Evolutionary conservation across 1,140 invertebrate species (phyloP).

Genomic region (Aradophagus sp.): DNA sequence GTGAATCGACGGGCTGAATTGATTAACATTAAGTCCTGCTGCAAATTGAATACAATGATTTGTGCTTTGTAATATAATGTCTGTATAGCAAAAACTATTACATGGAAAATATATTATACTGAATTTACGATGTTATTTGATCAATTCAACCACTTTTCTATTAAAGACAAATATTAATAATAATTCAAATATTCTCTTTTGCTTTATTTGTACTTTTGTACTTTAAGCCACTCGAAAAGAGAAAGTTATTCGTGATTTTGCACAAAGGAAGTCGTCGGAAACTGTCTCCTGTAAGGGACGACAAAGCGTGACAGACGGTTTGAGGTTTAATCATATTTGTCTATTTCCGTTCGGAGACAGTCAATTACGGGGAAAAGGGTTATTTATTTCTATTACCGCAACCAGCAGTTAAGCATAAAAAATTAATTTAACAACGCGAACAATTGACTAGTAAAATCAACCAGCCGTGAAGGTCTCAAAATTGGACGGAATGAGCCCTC

Average conservation of each 20-base stretch:
- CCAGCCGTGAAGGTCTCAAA: constrained; percentile 22
- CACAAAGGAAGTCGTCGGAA: constrained; percentile 36
- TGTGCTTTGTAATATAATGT: constrained; percentile 76
- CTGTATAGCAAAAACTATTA: constrained; percentile 76
- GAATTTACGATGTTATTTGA: constrained; percentile 68
- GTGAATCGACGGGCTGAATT: constrained; percentile 46
- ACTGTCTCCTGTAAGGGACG: constrained; percentile 29
- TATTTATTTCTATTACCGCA: constrained; percentile 73
- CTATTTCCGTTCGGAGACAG: constrained; percentile 67
- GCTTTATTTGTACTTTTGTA: too few species aligned
- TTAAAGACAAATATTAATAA: too few species aligned
- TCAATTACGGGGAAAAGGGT: constrained; percentile 68
- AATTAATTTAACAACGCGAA: constrained; percentile 68
- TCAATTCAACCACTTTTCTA: too few species aligned
- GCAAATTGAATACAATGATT: constrained; percentile 65
- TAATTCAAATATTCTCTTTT: too few species aligned
- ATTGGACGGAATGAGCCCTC: constrained; percentile 43
- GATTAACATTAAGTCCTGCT: constrained; percentile 62
- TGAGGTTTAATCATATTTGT: constrained; percentile 69
- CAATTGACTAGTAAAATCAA: constrained; percentile 18
- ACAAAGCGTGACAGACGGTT: constrained; percentile 66
- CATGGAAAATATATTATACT: constrained; percentile 76
- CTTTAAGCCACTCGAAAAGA: too few species aligned
- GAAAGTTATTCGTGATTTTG: constrained; percentile 33
- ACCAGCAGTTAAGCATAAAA: constrained; percentile 69